Conservation (phyloP, 2,888 invertebrate species). For the Exocentrus adspersus region DNA sequence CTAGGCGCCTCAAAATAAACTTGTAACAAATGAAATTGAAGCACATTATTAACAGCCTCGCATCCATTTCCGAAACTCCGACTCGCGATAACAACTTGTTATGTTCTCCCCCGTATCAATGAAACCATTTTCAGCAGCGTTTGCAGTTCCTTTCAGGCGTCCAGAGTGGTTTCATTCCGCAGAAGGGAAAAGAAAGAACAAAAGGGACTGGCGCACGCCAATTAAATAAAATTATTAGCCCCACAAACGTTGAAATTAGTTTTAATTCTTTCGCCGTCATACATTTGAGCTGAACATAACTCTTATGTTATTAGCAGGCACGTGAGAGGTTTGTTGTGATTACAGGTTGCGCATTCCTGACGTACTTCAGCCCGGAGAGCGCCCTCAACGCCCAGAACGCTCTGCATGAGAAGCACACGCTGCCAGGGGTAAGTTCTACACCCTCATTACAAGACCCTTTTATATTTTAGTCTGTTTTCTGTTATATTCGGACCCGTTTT, state of each 20-base stretch:
- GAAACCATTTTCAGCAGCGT: background rate
- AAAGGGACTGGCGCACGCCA: conserved; percentile 29
- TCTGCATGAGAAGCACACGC: conserved; percentile 97
- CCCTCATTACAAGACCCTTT: conserved; percentile 41
- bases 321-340: conserved; percentile 56
- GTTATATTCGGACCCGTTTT: background rate
- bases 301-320: conserved; percentile 29
- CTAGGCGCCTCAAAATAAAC: no score
- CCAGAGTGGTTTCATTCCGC: conserved; percentile 12
- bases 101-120: background rate
- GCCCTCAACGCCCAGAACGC: conserved; percentile 92
- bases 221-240: conserved; percentile 44
- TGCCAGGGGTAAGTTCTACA: conserved; percentile 91
- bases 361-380: conserved; percentile 96
- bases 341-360: conserved; percentile 97
- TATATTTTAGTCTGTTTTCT: conserved; percentile 26
- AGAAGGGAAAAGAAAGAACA: conserved; percentile 3
- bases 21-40: no score
- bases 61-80: background rate
- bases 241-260: conserved; percentile 40
- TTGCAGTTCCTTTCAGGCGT: background rate
- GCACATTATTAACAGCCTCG: no score
- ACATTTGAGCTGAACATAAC: conserved; percentile 15
- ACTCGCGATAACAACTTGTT: conserved; percentile 2
- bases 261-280: conserved; percentile 41